Base-by-base conservation (phyloP, 2,113 vertebrate genomes). In the Apteryx mantelli region DNA sequence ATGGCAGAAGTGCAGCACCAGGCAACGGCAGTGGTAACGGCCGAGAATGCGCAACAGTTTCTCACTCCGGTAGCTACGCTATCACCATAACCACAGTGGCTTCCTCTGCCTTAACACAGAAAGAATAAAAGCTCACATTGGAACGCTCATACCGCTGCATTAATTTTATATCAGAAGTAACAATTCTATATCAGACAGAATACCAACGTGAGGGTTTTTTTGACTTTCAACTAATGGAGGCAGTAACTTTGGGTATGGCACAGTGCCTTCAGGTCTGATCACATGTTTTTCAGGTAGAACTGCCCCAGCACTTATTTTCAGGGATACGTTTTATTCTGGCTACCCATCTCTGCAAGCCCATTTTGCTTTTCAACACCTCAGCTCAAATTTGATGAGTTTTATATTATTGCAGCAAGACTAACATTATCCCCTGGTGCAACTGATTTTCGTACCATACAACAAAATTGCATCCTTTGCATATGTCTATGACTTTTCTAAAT, bases 41-140 rank as follows among this genome's bases (percentile, higher is more conserved):
- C 25, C 25, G 50, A 42, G 13, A 64, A 24, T 48, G 16, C 5
- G 36, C 40, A 70, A 55, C 3, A 20, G 4, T 50, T 56, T 76
- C n/a, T 76, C 50, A 11, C 20, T 34, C 2, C 2, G 0, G 19
- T 50, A 50, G 17, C 28, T 56, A 30, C n/a, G 15, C 3, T 6
- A 42, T 12, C 28, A 82, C 34, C 63, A 30, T 28, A 81, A 61
- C 22, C 24, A 48, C 70, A 48, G 61, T 4, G 5, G 55, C 46
- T n/a, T 46, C 40, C 70, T 82, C 28, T n/a, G 18, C 22, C 61
- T 81, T 28, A 40, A 46, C 4, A 25, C 2, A 42, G 8, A 24
- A 79, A 14, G 4, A 36, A 34, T 4, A 17, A 28, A 5, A 15
- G 4, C n/a, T 56, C 15, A 28, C 14, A 0, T 2, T 60, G 64